These are phyloP conservation scores for Etia nguti DNA, from an alignment of 2,113 vertebrate genomes.

Conservation along the genomic window DNA sequence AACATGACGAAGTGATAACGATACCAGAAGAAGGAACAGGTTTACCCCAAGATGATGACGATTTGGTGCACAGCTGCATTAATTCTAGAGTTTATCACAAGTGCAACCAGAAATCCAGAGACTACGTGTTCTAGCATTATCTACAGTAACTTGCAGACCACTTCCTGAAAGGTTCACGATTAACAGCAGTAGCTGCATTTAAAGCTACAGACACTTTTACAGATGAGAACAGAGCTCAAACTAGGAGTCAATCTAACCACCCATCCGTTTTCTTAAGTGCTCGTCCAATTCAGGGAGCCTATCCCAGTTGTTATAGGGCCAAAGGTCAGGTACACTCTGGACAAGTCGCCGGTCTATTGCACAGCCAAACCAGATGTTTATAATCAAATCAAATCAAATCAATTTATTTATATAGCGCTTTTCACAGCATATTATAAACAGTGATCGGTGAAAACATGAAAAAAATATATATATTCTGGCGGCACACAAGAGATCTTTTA, in stretches of 20 bases:
- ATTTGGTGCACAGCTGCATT: neutral
- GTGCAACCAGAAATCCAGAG: neutral
- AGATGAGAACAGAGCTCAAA: neutral
- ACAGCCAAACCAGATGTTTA: neutral
- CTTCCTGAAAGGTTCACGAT: neutral
- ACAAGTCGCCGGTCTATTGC: neutral
- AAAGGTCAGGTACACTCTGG: neutral
- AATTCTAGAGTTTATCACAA: neutral
- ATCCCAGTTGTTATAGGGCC: neutral
- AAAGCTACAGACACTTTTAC: neutral
- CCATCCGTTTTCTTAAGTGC: neutral
- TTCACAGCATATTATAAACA: rapidly evolving
- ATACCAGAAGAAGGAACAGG: rapidly evolving
- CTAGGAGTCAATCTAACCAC: neutral
- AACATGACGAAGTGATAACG: neutral
- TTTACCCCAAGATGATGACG: neutral
- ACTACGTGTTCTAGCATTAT: rapidly evolving
- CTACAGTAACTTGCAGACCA: neutral
- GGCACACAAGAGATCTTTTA: rapidly evolving
- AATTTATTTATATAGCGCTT: too few species aligned
- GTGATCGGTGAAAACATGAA: neutral
- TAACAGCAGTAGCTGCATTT: neutral
- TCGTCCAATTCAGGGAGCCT: neutral
- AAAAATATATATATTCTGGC: neutral
- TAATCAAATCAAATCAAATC: too few species aligned